Evolutionary conservation across 1,140 invertebrate genomes (phyloP), one percentile per base, ranked within the genome.

Genomic region (Drosophila mayri): DNA sequence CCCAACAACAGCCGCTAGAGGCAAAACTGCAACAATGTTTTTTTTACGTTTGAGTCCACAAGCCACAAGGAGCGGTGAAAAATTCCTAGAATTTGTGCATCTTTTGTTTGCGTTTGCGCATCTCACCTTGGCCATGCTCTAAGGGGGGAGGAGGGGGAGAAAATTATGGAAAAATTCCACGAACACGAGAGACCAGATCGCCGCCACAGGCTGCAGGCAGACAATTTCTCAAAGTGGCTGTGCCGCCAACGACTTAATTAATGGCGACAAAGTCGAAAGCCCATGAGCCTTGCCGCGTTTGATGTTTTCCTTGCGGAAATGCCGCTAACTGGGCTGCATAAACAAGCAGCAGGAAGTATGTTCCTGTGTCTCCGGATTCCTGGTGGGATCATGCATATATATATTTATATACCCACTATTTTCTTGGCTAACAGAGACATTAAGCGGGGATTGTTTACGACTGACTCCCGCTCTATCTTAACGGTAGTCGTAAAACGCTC

Each of bases 131-230:
- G 60, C 14, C 8, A 14, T 47, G 22, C 8, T 8, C 22, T 32
- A n/a, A n/a, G n/a, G n/a, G n/a, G 72, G 49, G 60, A 25, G 25
- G 4, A 22, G 35, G 50, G 60, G n/a, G 41, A 63, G 47, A 67
- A 76, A 80, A 85, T 83, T 75, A 87, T 82, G 80, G 73, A 90
- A 90, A 81, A 88, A 90, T 88, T 88, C 84, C 85, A 88, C 81
- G 84, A 88, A 87, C 79, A 55, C 20, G 20, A 55, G 46, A 28
- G 52, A 55, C 52, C 52, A 88, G 63, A 52, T 83, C 80, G 61
- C 82, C 59, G 76, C 60, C 73, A 50, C 67, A 55, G 65, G 61
- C 22, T 3, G 3, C 67, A 54, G 65, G 79, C 64, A 76, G 54
- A 47, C 57, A 65, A 35, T 55, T 14, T 55, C 64, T 73, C 44